A percentile compares a stretch with the other conserved stretches of the same genome.
These are phyloP conservation scores for Amphipyra berbera DNA, from an alignment of 2,888 invertebrate genomes.

Conservation along the genomic window DNA sequence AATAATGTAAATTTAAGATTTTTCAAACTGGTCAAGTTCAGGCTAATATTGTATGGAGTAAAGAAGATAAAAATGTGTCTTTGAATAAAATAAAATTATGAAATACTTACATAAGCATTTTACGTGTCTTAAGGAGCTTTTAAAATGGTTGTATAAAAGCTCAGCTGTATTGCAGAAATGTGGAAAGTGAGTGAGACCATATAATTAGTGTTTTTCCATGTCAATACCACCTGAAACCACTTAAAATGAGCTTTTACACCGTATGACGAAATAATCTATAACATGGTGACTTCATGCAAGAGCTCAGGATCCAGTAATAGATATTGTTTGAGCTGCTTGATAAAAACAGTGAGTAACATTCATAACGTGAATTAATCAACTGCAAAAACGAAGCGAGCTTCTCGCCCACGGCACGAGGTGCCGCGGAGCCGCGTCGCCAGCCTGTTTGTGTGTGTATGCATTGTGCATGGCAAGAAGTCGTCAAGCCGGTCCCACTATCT, in stretches of 20 bases:
- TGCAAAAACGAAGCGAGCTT: slow-evolving; percentile 66
- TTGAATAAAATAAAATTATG: no score
- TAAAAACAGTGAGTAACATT: slow-evolving; percentile 54
- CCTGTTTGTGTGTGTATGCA: slow-evolving; percentile 68
- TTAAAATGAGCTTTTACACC: neutral
- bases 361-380: slow-evolving; percentile 69
- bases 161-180: no score
- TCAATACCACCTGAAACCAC: neutral
- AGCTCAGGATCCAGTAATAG: slow-evolving; percentile 39
- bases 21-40: no score
- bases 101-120: no score
- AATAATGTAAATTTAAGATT: no score
- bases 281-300: slow-evolving; percentile 27
- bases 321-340: slow-evolving; percentile 26
- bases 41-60: no score
- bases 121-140: neutral
- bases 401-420: slow-evolving; percentile 58
- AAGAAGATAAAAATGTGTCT: no score
- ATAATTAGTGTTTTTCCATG: slow-evolving; percentile 1
- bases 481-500: slow-evolving; percentile 81
- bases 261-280: slow-evolving; percentile 10
- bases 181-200: neutral
- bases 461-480: slow-evolving; percentile 71
- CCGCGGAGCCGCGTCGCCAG: slow-evolving; percentile 37
- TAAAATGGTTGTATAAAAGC: neutral